These are phyloP conservation scores for Trogon melanurus DNA, from an alignment of 2,113 vertebrate species.

Conservation along the genomic window DNA sequence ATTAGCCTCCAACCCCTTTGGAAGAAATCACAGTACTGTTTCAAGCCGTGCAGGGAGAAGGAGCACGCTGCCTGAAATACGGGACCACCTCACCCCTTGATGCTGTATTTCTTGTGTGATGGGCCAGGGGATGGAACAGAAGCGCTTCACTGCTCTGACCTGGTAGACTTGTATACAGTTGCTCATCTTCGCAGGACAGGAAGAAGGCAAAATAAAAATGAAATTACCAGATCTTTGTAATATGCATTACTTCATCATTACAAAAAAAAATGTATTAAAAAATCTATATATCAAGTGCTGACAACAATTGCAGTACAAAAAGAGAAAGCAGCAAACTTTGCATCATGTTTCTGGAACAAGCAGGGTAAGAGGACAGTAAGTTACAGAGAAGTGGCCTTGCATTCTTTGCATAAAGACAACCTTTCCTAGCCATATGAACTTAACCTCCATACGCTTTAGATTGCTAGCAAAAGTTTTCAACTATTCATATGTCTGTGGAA, in stretches of 20 bases:
- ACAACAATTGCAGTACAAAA: background rate
- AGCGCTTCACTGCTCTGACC: constrained; percentile 81
- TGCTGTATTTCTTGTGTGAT: constrained; percentile 72
- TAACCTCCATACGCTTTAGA: background rate
- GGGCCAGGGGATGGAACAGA: constrained; percentile 79
- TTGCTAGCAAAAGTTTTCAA: background rate
- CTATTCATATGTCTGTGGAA: background rate
- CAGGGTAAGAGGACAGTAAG: background rate
- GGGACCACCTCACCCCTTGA: constrained; percentile 84
- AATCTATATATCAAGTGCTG: background rate
- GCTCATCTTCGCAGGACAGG: constrained; percentile 77
- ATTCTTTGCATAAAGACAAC: background rate
- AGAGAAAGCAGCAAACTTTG: background rate
- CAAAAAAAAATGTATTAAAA: background rate
- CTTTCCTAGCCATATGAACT: background rate
- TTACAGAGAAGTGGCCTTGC: background rate
- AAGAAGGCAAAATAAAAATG: constrained; percentile 67
- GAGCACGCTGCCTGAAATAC: constrained; percentile 49
- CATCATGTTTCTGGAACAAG: background rate
- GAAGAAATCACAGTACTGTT: background rate
- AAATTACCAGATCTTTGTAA: constrained; percentile 15
- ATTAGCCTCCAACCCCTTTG: background rate
- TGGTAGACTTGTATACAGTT: constrained; percentile 75
- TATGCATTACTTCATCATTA: background rate
- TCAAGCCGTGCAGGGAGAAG: constrained; percentile 68